Evolutionary conservation across 2,888 invertebrate species (phyloP), one percentile per base, ranked within the genome.

Genomic region (Endomychus coccineus): DNA sequence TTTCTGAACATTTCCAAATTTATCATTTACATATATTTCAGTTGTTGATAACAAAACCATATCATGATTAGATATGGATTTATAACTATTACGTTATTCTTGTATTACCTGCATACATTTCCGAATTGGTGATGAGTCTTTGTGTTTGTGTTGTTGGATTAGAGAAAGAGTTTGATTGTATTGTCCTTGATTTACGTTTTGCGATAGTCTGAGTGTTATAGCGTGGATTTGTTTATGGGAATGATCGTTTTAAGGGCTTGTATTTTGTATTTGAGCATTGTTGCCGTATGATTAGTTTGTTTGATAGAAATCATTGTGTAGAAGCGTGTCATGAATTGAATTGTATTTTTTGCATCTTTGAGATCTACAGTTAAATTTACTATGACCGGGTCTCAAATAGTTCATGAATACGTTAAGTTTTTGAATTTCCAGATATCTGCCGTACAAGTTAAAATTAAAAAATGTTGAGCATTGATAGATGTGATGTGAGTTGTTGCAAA

Each of bases 341-440:
- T 22, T 16, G 13, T 35, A 41, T 7, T 4, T 17, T 34, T 24
- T 38, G 27, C 42, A 41, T 5, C 11, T 38, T 9, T 17, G 33
- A 5, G 14, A 23, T 22, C 17, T 10, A 11, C 25, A 27, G 10
- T 27, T 15, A 22, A n/a, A 4, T 31, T 11, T 12, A 12, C 17
- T 16, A 16, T 36, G 39, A 19, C 22, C 33, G 13, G 16, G 16
- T n/a, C 34, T 21, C 10, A 42, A 7, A 21, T 36, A 42, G 17
- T 39, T 42, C 13, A 29, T 22, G 19, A 39, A 39, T 16, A 42
- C 10, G 14, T 39, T 36, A 11, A 35, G 19, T 29, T 35, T 22
- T 19, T 39, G 36, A 1, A 31, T 28, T 27, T 30, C 11, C n/a
- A 2, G 12, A 7, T 29, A 16, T 7, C 19, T 15, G 3, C 17